A percentile compares a stretch with the other conserved stretches of the same genome.
phyloP scores from a whole-genome alignment of 2,888 invertebrate genomes.

The Philereme vetulata region DNA sequence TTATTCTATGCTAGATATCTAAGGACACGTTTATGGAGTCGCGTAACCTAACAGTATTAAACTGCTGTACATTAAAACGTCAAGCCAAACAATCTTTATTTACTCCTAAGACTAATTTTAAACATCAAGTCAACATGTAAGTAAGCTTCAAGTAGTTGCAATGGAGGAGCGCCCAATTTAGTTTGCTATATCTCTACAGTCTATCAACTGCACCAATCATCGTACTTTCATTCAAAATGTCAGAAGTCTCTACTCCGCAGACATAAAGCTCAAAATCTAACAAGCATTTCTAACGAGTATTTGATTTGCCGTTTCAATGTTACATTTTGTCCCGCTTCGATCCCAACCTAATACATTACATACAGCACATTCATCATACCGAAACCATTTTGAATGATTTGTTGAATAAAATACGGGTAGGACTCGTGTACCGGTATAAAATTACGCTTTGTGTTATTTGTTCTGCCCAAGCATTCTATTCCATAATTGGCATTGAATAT shows the following conservation, averaged over 20 bases:
- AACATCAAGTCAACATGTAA: too few relatives aligned
- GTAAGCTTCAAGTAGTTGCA: too few relatives aligned
- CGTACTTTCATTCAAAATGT: conserved; percentile 33
- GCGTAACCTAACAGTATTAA: too few relatives aligned
- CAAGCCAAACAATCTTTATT: too few relatives aligned
- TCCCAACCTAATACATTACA: conserved; percentile 53
- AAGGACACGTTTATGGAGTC: too few relatives aligned
- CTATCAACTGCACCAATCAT: conserved; percentile 31
- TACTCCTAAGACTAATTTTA: too few relatives aligned
- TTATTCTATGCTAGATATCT: too few relatives aligned
- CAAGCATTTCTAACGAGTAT: conserved; percentile 53
- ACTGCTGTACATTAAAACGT: too few relatives aligned
- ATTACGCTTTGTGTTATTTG: not conserved
- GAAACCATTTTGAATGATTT: conserved; percentile 37
- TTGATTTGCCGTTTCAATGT: conserved; percentile 60
- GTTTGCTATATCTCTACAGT: conserved; percentile 21
- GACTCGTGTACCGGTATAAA: conserved; percentile 7
- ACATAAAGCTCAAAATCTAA: conserved; percentile 46
- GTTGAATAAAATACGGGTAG: conserved; percentile 32
- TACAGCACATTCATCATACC: conserved; percentile 44
- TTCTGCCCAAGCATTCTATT: too few relatives aligned
- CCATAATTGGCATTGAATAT: too few relatives aligned
- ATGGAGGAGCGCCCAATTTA: too few relatives aligned
- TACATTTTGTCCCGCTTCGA: conserved; percentile 51
- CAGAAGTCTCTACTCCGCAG: conserved; percentile 33